Evolutionary conservation across 2,113 vertebrate species (phyloP), one percentile per base, ranked within the genome.

Genomic region (Echinops telfairi): DNA sequence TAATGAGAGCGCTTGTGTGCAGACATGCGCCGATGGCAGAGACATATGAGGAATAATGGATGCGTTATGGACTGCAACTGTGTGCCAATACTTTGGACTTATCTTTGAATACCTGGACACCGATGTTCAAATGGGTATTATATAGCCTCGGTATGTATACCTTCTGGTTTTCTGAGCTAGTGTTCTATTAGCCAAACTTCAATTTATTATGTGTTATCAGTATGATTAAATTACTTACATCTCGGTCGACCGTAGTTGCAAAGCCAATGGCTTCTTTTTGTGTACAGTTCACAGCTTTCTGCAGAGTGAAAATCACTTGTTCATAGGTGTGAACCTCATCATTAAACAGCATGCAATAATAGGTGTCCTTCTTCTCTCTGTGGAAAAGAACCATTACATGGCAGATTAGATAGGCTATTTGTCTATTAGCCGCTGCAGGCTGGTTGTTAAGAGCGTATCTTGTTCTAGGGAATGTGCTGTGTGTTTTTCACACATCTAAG

Each of bases 261-360:
- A 99, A 99, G 96, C 99, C 98, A 97, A 99, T 98, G 0, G 99
- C 99, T 95, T 99, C 99, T 79, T 99, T 99, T 95, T 99, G 99
- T 3, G 98, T 99, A 97, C 99, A 99, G 98, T 98, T 99, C 66
- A 99, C 99, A 22, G 99, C 99, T 97, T 99, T 99, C 97, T 99
- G 99, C 95, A 99, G 98, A 1, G 99, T 99, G 97, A 99, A 99
- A 97, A 99, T 99, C 85, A 99, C 99, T 97, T 99, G 99, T 36
- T 99, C 99, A 38, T 99, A 99, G 1, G 99, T 99, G 96, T 99
- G 99, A 80, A 99, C 99, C 95, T 99, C 99, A 96, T 99, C 99
- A 93, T 99, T 99, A 94, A 99, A 99, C 96, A 99, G 97, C 99
- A 99, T 99, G 97, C 99, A 99, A 96, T 99, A 99, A 96, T 99